Conservation (phyloP, 2,113 vertebrate species). For the Struthidea cinerea region DNA sequence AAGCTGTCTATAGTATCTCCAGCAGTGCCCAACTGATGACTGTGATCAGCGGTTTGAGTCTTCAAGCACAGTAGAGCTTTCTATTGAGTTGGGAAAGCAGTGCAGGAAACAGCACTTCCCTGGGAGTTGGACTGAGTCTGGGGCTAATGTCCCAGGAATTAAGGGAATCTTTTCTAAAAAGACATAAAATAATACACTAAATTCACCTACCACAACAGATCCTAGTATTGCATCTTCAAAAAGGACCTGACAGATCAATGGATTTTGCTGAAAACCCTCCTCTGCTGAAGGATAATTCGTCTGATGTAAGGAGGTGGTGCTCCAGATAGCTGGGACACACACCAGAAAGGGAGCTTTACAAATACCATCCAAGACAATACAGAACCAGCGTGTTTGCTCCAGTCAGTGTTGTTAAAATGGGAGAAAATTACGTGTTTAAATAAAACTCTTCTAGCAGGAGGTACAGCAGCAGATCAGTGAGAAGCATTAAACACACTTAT, state of each 20-base stretch:
- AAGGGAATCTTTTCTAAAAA: not conserved
- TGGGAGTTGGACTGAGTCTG: not conserved
- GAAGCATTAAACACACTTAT: slow-evolving; percentile 31
- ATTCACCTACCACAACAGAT: not conserved
- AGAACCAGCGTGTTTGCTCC: not conserved
- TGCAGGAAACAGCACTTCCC: not conserved
- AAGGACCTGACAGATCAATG: not conserved
- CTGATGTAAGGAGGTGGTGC: not conserved
- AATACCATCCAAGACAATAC: not conserved
- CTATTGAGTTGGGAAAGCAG: not conserved
- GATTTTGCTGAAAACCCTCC: not conserved
- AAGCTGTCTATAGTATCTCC: not conserved
- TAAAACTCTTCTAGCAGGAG: not conserved
- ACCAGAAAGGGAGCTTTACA: not conserved
- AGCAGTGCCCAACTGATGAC: not conserved
- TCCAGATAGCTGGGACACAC: not conserved
- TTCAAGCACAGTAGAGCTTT: not conserved
- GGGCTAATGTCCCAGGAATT: not conserved
- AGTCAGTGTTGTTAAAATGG: not conserved
- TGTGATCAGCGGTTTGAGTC: not conserved
- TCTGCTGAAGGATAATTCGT: not conserved
- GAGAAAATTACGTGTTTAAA: not conserved
- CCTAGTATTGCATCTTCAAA: not conserved
- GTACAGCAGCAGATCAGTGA: slow-evolving; percentile 1
- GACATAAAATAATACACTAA: not conserved